Conservation (phyloP, 2,797 vertebrate genomes). For the Rhodeus uyekii region DNA sequence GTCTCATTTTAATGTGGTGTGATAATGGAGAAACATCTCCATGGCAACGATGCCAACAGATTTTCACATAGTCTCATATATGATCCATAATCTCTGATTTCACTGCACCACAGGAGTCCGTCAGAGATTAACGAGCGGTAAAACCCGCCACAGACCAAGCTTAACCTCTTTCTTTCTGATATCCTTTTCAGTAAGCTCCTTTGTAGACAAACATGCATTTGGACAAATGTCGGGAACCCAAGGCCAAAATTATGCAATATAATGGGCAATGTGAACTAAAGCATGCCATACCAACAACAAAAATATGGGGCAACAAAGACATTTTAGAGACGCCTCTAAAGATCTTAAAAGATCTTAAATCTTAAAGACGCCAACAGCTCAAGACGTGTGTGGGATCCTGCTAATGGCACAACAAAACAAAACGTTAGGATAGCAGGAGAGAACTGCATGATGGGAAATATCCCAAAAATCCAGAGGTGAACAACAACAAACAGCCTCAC, state of each 20-base stretch:
- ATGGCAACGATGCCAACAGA: too few relatives aligned
- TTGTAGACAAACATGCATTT: neutral
- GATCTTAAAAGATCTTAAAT: too few relatives aligned
- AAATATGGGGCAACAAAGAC: neutral
- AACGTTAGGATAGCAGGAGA: neutral
- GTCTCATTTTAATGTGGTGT: neutral
- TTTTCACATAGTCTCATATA: neutral
- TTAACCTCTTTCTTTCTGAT: constrained; percentile 45
- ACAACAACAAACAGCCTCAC: constrained; percentile 33
- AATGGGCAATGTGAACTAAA: neutral
- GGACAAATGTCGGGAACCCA: neutral
- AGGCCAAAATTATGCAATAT: constrained; percentile 10
- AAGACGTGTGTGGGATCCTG: neutral
- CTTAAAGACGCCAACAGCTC: too few relatives aligned
- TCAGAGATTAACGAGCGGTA: constrained; percentile 33
- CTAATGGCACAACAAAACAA: neutral
- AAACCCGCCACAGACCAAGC: constrained; percentile 14
- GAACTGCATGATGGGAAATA: neutral
- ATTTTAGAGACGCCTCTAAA: too few relatives aligned
- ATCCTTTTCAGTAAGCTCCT: constrained; percentile 4
- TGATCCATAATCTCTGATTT: constrained; percentile 46
- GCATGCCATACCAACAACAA: neutral
- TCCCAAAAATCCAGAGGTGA: constrained; percentile 52
- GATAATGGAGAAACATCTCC: neutral
- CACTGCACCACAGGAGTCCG: neutral